Evolutionary conservation across 2,888 invertebrate species (phyloP), one percentile per base, ranked within the genome.

Genomic region (Macrosiphum euphorbiae): DNA sequence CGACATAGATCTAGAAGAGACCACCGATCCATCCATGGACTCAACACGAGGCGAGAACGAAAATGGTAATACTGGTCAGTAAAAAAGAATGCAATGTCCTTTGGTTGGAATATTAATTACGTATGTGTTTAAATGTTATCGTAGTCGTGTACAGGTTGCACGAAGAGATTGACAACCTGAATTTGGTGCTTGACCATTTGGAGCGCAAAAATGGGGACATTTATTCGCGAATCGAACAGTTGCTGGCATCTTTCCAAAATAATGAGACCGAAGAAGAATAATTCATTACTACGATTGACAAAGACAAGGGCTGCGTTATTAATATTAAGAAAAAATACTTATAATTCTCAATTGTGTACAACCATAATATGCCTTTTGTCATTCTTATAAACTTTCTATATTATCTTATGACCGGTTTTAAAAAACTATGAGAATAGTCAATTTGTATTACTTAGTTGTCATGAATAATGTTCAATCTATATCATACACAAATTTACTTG

Each of bases 131-230:
- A 67, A 58, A 0, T 88, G 5, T 78, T 52, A 1, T 78, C 24
- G 2, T 47, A 85, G 94, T 90, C 0, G 41, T 94, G 35, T 78
- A 41, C 61, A 90, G 52, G 35, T 47, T 94, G 26, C 90, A 94
- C 8, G 94, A 90, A 44, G 94, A 94, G 24, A 94, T 94, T 13
- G 94, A 94, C 41, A 94, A 94, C 44, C 50, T 94, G 28, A 94
- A 94, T 44, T 26, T 94, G 67, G 94, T 94, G 13, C 85, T 94
- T 3, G 94, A 94, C 26, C 90, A 94, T 52, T 90, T 94, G 90
- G 94, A 94, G 26, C 94, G 94, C 47, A 94, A 90, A n/a, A 94
- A 94, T 10, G 90, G 84, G 0, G 94, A 94, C 61, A 94, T 94
- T 41, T 94, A 94, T 84, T 86, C 86, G 0, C 50, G 90, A 7